Evolutionary conservation across 2,888 invertebrate genomes (phyloP).

Genomic region (Hyalella azteca): DNA sequence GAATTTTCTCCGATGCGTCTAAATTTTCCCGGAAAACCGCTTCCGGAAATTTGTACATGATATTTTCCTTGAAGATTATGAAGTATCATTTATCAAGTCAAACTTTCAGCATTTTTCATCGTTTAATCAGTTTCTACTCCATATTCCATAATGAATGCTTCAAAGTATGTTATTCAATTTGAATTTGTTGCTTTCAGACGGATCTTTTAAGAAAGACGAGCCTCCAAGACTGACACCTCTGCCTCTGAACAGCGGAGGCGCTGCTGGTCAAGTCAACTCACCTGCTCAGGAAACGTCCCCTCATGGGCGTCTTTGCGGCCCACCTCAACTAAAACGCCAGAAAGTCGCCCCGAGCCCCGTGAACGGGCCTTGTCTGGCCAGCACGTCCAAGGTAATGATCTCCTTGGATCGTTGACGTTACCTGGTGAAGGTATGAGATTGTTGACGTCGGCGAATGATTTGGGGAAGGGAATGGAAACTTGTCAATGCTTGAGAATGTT

Average conservation of each 20-base stretch:
- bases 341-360: conserved; percentile 31
- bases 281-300: neutral
- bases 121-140: too few relatives aligned
- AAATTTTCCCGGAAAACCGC: too few relatives aligned
- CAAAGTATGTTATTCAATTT: too few relatives aligned
- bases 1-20: too few relatives aligned
- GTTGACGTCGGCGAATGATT: neutral
- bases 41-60: too few relatives aligned
- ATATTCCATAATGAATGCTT: too few relatives aligned
- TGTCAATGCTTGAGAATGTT: too few relatives aligned
- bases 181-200: conserved; percentile 46
- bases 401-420: neutral
- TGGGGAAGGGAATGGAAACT: neutral
- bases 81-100: too few relatives aligned
- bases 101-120: too few relatives aligned
- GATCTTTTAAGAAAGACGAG: conserved; percentile 46
- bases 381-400: neutral
- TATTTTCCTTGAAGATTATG: too few relatives aligned
- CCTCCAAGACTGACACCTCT: conserved; percentile 54
- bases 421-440: neutral
- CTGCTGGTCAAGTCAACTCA: neutral
- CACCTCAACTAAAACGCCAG: conserved; percentile 53
- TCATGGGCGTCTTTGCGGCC: conserved; percentile 27
- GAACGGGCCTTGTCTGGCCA: neutral
- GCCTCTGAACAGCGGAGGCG: conserved; percentile 28